A percentile compares a stretch with the other conserved stretches of the same genome.
phyloP scores from a whole-genome alignment of 2,113 vertebrate genomes.

The Petroica traversi region DNA sequence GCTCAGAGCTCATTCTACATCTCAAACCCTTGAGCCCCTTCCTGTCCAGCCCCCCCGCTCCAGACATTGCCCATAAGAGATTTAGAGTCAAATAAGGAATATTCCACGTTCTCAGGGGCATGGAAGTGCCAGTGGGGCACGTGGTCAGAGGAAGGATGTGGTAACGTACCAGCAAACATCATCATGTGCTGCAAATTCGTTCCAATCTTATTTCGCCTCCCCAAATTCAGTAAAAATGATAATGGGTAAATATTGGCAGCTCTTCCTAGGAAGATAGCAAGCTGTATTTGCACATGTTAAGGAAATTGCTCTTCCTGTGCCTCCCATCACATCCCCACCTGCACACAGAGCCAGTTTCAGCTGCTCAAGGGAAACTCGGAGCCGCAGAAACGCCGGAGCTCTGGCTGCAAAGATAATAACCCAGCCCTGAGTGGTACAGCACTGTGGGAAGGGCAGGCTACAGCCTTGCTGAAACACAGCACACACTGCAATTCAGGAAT shows the following conservation, averaged over 20 bases:
- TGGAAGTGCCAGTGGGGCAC: background rate
- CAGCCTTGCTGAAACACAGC: background rate
- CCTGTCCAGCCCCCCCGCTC: background rate
- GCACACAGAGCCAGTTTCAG: background rate
- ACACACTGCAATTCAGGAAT: background rate
- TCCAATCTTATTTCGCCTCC: conserved; percentile 92
- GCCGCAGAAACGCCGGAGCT: accelerated
- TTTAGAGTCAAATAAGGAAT: background rate
- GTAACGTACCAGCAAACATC: conserved; percentile 94
- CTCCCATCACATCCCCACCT: background rate
- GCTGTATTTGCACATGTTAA: conserved; percentile 79
- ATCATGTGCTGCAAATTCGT: conserved; percentile 99
- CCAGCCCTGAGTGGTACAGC: background rate
- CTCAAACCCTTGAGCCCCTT: background rate
- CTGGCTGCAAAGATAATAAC: background rate
- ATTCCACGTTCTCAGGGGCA: background rate
- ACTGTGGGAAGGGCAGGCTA: background rate
- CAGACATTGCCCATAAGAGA: background rate
- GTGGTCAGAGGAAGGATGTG: background rate
- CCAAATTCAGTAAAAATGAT: conserved; percentile 95
- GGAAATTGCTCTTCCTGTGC: conserved; percentile 49
- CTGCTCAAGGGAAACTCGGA: background rate
- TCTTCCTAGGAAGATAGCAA: conserved; percentile 95
- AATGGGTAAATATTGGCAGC: conserved; percentile 99
- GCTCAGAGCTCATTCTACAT: background rate